phyloP scores from a whole-genome alignment of 2,888 invertebrate species.

The Ophioninae sp. region DNA sequence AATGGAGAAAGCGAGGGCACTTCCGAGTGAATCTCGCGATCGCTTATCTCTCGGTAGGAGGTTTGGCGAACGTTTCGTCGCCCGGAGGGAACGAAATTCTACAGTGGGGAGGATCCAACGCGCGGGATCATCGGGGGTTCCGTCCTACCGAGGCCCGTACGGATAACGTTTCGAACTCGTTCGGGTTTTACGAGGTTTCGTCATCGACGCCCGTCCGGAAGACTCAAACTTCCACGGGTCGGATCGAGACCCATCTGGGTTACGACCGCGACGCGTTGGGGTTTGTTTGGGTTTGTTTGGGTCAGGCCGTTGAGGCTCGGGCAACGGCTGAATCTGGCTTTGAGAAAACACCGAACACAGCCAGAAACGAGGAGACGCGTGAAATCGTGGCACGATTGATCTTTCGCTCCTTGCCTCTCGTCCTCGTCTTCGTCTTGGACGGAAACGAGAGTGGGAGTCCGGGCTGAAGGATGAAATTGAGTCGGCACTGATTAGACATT shows the following conservation, averaged over 20 bases:
- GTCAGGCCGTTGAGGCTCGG: background rate
- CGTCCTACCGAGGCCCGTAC: too few species aligned
- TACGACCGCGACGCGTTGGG: too few species aligned
- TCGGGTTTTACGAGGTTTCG: too few species aligned
- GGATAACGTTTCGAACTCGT: too few species aligned
- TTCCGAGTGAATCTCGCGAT: slow-evolving; percentile 36
- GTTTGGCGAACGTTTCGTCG: slow-evolving; percentile 44
- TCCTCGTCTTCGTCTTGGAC: slow-evolving; percentile 9
- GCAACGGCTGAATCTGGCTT: background rate
- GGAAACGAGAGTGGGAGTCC: slow-evolving; percentile 42
- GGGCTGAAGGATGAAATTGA: slow-evolving; percentile 73
- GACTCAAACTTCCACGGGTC: too few species aligned
- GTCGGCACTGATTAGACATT: slow-evolving; percentile 80
- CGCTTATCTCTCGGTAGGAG: slow-evolving; percentile 31
- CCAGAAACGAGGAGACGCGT: slow-evolving; percentile 22
- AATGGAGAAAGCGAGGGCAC: background rate
- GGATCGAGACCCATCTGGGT: too few species aligned
- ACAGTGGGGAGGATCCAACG: slow-evolving; percentile 17
- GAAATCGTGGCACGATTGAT: slow-evolving; percentile 55
- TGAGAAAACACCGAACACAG: background rate
- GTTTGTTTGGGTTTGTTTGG: too few species aligned
- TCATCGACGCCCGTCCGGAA: too few species aligned
- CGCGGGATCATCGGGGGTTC: slow-evolving; percentile 7
- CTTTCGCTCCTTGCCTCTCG: slow-evolving; percentile 38
- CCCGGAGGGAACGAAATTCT: slow-evolving; percentile 30